Conservation (phyloP, 2,113 vertebrate genomes). For the Sarotherodon lohbergeri region DNA sequence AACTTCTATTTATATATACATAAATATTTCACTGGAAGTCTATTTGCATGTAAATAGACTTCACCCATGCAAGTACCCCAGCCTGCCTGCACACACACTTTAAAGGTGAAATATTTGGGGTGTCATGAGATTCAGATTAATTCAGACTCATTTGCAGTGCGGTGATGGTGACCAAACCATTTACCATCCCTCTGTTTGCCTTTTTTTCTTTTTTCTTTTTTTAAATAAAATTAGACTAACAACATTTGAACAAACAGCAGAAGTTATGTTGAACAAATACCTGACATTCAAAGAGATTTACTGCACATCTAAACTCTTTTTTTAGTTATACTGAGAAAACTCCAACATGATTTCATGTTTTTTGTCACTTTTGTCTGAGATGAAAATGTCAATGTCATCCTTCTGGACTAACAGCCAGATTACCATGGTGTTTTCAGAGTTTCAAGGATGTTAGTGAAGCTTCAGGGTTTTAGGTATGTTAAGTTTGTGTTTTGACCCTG, state of each 20-base stretch:
- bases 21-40: background rate
- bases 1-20: background rate
- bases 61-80: background rate
- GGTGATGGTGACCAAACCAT: background rate
- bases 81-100: background rate
- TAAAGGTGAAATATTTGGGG: background rate
- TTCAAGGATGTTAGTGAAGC: background rate
- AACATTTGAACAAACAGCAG: background rate
- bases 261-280: background rate
- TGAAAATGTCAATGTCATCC: background rate
- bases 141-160: background rate
- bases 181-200: background rate
- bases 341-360: background rate
- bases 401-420: background rate
- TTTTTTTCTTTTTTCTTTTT: background rate
- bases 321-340: background rate
- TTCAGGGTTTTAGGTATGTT: background rate
- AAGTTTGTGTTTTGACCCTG: background rate
- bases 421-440: background rate
- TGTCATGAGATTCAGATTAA: background rate
- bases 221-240: background rate
- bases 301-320: background rate
- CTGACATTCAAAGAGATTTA: background rate
- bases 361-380: background rate
- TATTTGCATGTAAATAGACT: background rate